Evolutionary conservation across 1,140 invertebrate species (phyloP).

Genomic region (Phenacoccus solenopsis): DNA sequence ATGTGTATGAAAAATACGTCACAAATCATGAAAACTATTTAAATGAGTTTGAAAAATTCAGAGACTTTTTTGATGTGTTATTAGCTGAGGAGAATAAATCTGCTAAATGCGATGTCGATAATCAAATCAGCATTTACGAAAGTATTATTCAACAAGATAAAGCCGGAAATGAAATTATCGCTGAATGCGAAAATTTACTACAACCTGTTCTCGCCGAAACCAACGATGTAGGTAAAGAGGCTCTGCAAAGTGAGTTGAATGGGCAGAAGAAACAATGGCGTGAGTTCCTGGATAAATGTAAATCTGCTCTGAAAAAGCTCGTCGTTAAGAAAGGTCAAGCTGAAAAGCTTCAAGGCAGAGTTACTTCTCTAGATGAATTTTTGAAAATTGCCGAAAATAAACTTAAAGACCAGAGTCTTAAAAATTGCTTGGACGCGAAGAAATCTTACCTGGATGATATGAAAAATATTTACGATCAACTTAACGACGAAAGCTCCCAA

Average conservation of each 20-base stretch:
- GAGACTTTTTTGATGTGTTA: constrained; percentile 57
- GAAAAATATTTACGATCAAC: constrained; percentile 56
- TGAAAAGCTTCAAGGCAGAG: constrained; percentile 62
- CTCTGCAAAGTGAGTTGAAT: constrained; percentile 59
- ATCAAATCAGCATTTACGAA: constrained; percentile 56
- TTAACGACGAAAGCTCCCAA: constrained; percentile 52
- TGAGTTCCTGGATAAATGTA: constrained; percentile 57
- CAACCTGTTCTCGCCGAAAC: constrained; percentile 64
- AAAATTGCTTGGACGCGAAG: constrained; percentile 72
- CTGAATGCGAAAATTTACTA: constrained; percentile 55
- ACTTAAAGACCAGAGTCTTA: constrained; percentile 79
- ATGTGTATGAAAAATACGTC: constrained; percentile 49
- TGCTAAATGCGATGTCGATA: constrained; percentile 59
- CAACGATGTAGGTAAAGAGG: constrained; percentile 58
- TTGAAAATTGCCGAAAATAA: constrained; percentile 68
- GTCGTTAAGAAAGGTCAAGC: constrained; percentile 57
- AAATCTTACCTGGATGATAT: constrained; percentile 64
- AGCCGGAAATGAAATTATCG: constrained; percentile 58
- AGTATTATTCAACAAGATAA: constrained; percentile 56
- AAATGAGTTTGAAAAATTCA: constrained; percentile 56
- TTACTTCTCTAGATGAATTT: constrained; percentile 68
- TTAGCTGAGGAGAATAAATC: constrained; percentile 52
- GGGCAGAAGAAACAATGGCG: constrained; percentile 62
- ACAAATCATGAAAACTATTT: constrained; percentile 68
- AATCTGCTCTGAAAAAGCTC: constrained; percentile 49